Conservation (phyloP, 2,888 invertebrate species). For the Beris chalybata region DNA sequence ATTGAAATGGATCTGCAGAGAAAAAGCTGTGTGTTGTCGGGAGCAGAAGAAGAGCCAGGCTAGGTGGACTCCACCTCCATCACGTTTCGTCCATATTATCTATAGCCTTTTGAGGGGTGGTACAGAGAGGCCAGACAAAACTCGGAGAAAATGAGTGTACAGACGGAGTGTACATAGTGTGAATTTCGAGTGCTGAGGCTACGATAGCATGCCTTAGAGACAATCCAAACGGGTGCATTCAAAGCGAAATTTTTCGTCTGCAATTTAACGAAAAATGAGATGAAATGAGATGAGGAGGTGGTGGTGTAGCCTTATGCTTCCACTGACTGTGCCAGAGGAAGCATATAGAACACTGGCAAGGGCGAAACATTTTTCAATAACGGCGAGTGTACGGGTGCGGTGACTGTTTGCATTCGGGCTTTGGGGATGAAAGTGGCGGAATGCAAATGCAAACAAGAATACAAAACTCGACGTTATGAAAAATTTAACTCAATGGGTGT, state of each 20-base stretch:
- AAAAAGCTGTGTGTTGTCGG: too few relatives aligned
- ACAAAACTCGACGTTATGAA: constrained; percentile 27
- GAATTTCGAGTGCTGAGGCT: background rate
- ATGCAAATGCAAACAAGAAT: constrained; percentile 29
- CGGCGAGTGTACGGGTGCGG: background rate
- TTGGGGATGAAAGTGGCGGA: constrained; percentile 20
- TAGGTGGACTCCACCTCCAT: too few relatives aligned
- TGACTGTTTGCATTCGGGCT: background rate
- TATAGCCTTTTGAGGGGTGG: too few relatives aligned
- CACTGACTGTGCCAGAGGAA: background rate
- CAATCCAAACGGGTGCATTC: background rate
- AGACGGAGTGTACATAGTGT: too few relatives aligned
- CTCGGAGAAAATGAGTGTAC: too few relatives aligned
- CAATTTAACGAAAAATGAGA: constrained; percentile 2
- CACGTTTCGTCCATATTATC: too few relatives aligned
- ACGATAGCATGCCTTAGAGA: background rate
- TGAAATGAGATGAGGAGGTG: background rate
- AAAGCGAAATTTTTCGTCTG: background rate
- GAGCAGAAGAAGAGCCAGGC: too few relatives aligned
- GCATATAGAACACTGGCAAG: background rate
- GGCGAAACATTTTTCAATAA: constrained; percentile 17
- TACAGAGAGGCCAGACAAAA: too few relatives aligned
- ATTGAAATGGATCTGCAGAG: too few relatives aligned
- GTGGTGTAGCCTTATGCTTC: background rate
- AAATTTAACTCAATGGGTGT: constrained; percentile 23